Base-by-base conservation (phyloP, 2,797 vertebrate genomes). In the Benthosema pterotum region DNA sequence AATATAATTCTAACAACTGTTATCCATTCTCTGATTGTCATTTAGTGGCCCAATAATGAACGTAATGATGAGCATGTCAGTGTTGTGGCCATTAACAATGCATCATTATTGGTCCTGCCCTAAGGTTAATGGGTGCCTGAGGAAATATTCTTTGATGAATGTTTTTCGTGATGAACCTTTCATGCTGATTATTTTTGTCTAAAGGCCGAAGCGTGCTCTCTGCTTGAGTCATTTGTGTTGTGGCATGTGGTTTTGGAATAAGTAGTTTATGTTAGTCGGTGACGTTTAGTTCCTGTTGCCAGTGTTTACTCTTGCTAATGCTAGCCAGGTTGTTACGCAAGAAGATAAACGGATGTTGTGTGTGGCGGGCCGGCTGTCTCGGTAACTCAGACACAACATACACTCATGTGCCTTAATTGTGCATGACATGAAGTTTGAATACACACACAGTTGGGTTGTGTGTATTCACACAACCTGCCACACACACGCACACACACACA, bases 321-420 rank as follows among this genome's bases (percentile, higher is more conserved):
- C 17, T 25, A 25, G 38, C 15, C 28, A 46, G 60, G 68, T 50
- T 77, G 76, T 93, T 92, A 88, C 82, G 78, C 91, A 91, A 91
- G 83, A 79, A 84, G 88, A 89, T 88, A 82, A 88, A 79, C 78
- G 79, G 72, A 72, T 52, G 16, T 65, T 62, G 71, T 58, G 66
- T 62, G 71, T 58, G 73, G 71, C 77, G 52, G 11, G 42, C 38
- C 67, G 64, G 51, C 72, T 82, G 75, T 67, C 69, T 70, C 63
- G 69, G 67, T 76, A 55, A 60, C 57, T 47, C 52, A 4, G 47
- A 61, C 71, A 75, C 68, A 46, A 17, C 15, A 17, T 17, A 11
- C 6, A 17, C 16, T 2, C 7, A 11, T 9, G 32, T 38, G 32
- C 32, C 32, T 38, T 38, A 9, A 38, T 38, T 38, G 32, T 38